Conservation (phyloP, 92 coral and sea anemone species). For the Meandrina meandrites region DNA sequence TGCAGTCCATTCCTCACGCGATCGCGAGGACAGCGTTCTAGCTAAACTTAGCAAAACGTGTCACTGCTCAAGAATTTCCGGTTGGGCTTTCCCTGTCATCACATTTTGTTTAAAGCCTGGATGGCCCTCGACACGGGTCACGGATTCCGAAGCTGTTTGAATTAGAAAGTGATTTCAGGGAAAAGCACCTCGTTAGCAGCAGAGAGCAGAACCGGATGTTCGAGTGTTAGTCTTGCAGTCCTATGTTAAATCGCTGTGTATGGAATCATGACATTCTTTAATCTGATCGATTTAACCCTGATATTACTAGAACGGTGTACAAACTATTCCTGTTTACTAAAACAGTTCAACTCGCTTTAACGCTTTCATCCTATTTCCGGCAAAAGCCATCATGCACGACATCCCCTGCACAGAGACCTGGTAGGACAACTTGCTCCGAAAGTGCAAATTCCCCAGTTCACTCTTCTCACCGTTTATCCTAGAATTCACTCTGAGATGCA, state of each 20-base stretch:
- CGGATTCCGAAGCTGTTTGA: constrained; percentile 7
- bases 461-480: background rate
- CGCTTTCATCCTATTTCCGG: background rate
- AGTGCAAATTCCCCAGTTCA: background rate
- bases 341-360: too few relatives aligned
- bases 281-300: too few relatives aligned
- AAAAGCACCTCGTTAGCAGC: background rate
- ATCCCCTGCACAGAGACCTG: background rate
- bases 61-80: constrained; percentile 32
- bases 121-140: background rate
- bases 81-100: background rate
- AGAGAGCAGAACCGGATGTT: background rate
- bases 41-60: constrained; percentile 14
- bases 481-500: too few relatives aligned
- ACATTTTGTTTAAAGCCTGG: background rate
- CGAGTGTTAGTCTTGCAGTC: background rate
- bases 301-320: too few relatives aligned
- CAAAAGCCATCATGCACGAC: background rate
- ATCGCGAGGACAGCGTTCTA: background rate
- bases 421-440: background rate
- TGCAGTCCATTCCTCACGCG: background rate
- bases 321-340: too few relatives aligned
- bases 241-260: background rate
- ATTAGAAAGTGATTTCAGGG: background rate
- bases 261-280: too few relatives aligned